A percentile compares a stretch with the other conserved stretches of the same genome.
Conservation (phyloP, 2,888 invertebrate species). For the Operophtera brumata region DNA sequence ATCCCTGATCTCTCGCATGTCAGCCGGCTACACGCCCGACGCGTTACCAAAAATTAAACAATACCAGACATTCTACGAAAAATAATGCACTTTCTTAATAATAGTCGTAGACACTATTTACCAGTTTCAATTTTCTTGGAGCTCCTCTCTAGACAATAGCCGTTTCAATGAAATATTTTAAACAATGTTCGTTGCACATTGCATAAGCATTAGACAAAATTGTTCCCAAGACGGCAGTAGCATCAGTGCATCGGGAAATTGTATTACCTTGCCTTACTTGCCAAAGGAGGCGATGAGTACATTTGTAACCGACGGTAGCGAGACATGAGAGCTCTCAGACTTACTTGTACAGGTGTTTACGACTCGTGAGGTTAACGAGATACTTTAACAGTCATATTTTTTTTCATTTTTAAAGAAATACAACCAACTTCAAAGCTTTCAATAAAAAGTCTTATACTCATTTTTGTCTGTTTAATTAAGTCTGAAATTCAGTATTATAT, state of each 20-base stretch:
- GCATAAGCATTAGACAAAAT: slow-evolving; percentile 68
- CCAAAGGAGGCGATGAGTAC: slow-evolving; percentile 64
- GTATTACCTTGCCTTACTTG: slow-evolving; percentile 67
- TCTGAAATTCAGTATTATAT: no score
- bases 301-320: slow-evolving; percentile 64
- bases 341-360: slow-evolving; percentile 37
- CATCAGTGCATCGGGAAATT: slow-evolving; percentile 65
- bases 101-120: slow-evolving; percentile 18
- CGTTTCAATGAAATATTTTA: slow-evolving; percentile 50
- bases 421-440: no score
- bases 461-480: no score
- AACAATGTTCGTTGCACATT: slow-evolving; percentile 55
- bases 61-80: slow-evolving; percentile 14
- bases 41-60: no score
- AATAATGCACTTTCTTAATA: slow-evolving; percentile 29
- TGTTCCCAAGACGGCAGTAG: slow-evolving; percentile 73
- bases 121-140: slow-evolving; percentile 39
- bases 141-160: slow-evolving; percentile 32
- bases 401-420: no score
- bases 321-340: slow-evolving; percentile 53
- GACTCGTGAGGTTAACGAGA: slow-evolving; percentile 19
- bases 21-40: no score
- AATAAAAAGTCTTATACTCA: no score
- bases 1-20: no score
- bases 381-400: slow-evolving; percentile 12